Evolutionary conservation across 2,113 vertebrate genomes (phyloP).

Genomic region (Hepsetus odoe): DNA sequence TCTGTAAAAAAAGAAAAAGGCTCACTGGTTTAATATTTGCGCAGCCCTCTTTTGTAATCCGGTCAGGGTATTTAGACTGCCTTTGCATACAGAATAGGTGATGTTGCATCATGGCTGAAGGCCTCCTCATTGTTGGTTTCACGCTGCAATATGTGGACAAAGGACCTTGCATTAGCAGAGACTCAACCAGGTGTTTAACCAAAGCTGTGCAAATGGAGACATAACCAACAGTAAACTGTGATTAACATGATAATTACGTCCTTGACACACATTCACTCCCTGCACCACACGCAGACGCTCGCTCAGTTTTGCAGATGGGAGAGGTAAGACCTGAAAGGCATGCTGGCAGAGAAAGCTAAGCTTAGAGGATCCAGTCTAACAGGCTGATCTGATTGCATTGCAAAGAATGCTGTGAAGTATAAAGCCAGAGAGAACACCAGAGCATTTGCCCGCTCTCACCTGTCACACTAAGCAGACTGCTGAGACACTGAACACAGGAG

Average conservation of each 20-base stretch:
- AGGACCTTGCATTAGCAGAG: slow-evolving; percentile 8
- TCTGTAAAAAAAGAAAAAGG: not conserved
- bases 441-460: not conserved
- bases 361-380: not conserved
- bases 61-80: slow-evolving; percentile 6
- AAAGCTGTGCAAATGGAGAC: slow-evolving; percentile 49
- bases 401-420: not conserved
- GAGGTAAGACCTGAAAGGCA: not conserved
- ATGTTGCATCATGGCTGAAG: slow-evolving; percentile 29
- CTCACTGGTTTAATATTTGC: not conserved
- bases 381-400: slow-evolving; percentile 19
- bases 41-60: not conserved
- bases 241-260: slow-evolving; percentile 70
- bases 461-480: not conserved
- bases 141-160: slow-evolving; percentile 7
- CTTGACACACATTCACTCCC: slow-evolving; percentile 62
- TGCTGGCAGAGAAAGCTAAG: not conserved
- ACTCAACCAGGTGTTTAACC: slow-evolving; percentile 36
- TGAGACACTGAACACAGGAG: not conserved
- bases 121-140: slow-evolving; percentile 11
- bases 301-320: not conserved
- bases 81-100: slow-evolving; percentile 30
- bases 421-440: slow-evolving; percentile 4
- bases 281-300: not conserved
- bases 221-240: slow-evolving; percentile 62